Conservation (phyloP, 2,113 vertebrate genomes). For the Coptodon rendalli region DNA sequence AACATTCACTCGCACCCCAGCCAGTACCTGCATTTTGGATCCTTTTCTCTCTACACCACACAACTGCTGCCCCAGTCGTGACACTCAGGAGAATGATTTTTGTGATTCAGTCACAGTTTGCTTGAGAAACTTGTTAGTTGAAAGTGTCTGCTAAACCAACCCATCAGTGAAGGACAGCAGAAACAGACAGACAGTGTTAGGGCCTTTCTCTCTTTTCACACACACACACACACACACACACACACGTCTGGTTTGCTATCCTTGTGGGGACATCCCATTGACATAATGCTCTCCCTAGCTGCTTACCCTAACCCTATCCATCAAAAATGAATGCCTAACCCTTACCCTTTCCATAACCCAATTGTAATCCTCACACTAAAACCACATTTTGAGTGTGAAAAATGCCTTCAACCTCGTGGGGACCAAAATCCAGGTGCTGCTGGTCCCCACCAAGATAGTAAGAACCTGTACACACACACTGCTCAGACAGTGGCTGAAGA, state of each 20-base stretch:
- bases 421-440: too few relatives aligned
- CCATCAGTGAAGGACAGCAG: not conserved
- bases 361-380: not conserved
- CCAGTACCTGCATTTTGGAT: not conserved
- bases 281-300: not conserved
- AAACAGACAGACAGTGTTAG: not conserved
- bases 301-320: not conserved
- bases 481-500: not conserved
- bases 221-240: accelerated
- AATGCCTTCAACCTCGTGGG: not conserved
- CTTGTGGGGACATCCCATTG: not conserved
- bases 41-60: not conserved
- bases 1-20: not conserved
- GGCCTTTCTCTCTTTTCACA: not conserved
- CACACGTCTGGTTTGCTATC: not conserved
- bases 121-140: slow-evolving; percentile 67
- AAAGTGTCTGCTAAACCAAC: not conserved
- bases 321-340: not conserved
- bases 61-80: not conserved
- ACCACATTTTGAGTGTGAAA: not conserved
- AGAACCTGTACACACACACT: not conserved
- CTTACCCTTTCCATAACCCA: not conserved
- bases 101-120: not conserved
- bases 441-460: not conserved
- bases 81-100: not conserved